Evolutionary conservation across 2,113 vertebrate genomes (phyloP), one percentile per base, ranked within the genome.

Genomic region (Neodon shergylaensis): DNA sequence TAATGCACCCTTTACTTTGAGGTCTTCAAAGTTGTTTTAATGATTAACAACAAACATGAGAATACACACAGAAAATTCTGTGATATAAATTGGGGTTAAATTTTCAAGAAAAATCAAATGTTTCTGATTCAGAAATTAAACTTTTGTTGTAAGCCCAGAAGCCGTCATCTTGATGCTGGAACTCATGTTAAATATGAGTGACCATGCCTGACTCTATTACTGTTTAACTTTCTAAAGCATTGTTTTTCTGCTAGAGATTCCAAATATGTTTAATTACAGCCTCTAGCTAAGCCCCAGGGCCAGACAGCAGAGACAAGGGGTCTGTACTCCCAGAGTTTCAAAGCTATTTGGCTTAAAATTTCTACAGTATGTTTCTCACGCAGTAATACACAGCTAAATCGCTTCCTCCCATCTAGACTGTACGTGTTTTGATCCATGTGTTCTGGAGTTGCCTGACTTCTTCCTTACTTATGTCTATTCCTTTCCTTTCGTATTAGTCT

Each of bases 61-160:
- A 61, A 63, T 21, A 68, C 8, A 72, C 82, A 39, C 4, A 74
- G 39, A 96, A 94, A 90, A 90, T 90, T 94, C 17, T 94, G 2
- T 70, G 65, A 11, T 91, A 49, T 82, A 86, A 88, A 36, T 28
- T 63, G 31, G 31, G 21, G 31, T 22, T 92, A 68, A 87, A 61
- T 90, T 96, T 96, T 91, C 26, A 92, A 47, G 36, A 85, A 92
- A 74, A 90, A 86, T 86, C 68, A 74, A 96, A 88, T 88, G 31
- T 3, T 92, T 8, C 31, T 90, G 81, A 81, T 90, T 98, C 54
- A 92, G 47, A 96, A 90, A 78, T 73, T 84, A 83, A 94, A 70
- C n/a, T 84, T 93, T 74, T 7, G 26, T 17, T 88, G 28, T 63
- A 68, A 93, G 17, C 42, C 66, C 16, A 95, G 31, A 85, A 73